These are phyloP conservation scores for Rana temporaria DNA, from an alignment of 2,113 vertebrate species.

Conservation along the genomic window DNA sequence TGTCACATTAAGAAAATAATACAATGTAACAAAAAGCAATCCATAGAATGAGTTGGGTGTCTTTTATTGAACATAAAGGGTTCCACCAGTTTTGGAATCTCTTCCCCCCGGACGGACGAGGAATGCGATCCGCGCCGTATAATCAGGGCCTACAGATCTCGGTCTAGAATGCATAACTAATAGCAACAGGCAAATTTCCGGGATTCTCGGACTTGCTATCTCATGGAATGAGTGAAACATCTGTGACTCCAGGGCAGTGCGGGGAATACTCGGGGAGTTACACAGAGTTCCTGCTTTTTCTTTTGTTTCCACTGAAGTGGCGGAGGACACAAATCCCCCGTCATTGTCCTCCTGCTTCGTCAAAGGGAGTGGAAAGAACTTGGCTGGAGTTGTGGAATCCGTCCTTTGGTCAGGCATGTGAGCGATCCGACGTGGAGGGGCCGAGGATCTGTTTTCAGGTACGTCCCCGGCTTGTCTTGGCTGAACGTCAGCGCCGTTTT, in stretches of 20 bases:
- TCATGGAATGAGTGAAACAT: conserved; percentile 80
- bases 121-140: too few species aligned
- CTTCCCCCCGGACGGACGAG: too few species aligned
- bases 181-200: conserved; percentile 78
- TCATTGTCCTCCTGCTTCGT: conserved; percentile 63
- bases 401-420: conserved; percentile 57
- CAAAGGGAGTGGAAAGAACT: conserved; percentile 63
- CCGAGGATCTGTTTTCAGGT: conserved; percentile 67
- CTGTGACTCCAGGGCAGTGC: conserved; percentile 75
- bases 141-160: background rate
- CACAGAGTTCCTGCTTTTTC: conserved; percentile 77
- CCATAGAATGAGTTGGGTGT: too few species aligned
- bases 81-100: too few species aligned
- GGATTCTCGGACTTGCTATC: conserved; percentile 78
- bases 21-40: too few species aligned
- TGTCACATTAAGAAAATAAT: too few species aligned
- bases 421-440: conserved; percentile 66
- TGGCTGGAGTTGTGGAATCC: conserved; percentile 64
- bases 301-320: conserved; percentile 62
- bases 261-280: conserved; percentile 68
- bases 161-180: conserved; percentile 79
- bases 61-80: too few species aligned
- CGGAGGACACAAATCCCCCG: conserved; percentile 62
- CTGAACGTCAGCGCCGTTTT: conserved; percentile 3
- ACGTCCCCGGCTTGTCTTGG: conserved; percentile 63